These are phyloP conservation scores for Leucozona laternaria DNA, from an alignment of 2,888 invertebrate species.

Conservation along the genomic window DNA sequence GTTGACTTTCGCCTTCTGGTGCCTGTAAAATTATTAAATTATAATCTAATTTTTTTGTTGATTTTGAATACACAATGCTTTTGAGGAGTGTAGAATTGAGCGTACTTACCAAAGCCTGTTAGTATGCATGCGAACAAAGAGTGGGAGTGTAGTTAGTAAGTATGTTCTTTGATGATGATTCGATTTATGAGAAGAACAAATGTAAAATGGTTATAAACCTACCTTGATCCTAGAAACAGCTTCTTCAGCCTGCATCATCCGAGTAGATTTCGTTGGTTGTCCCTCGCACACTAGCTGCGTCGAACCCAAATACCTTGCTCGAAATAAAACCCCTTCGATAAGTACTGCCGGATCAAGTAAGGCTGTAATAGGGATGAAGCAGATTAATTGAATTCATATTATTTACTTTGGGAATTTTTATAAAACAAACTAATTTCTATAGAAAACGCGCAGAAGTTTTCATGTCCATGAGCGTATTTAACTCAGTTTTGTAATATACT, in stretches of 20 bases:
- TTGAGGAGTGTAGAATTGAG: conserved; percentile 3
- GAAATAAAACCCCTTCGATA: conserved; percentile 99
- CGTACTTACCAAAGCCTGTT: conserved; percentile 80
- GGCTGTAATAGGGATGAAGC: conserved; percentile 82
- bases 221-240: conserved; percentile 99
- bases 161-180: conserved; percentile 30
- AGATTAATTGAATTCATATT: neutral
- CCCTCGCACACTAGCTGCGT: conserved; percentile 99
- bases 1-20: conserved; percentile 98
- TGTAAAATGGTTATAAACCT: conserved; percentile 78
- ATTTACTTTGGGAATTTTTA: neutral
- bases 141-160: conserved; percentile 62
- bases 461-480: neutral
- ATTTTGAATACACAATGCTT: neutral
- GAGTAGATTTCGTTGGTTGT: conserved; percentile 98
- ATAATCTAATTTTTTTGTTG: neutral
- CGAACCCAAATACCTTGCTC: conserved; percentile 98
- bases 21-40: conserved; percentile 86
- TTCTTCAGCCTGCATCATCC: conserved; percentile 99
- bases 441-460: neutral
- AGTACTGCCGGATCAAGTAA: conserved; percentile 90
- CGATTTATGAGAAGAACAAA: conserved; percentile 2
- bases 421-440: neutral
- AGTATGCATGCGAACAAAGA: conserved; percentile 68
- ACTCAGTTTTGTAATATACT: no score